A percentile compares a stretch with the other conserved stretches of the same genome.
These are phyloP conservation scores for Chymomyza caudatula DNA, from an alignment of 2,888 invertebrate species.

Conservation along the genomic window DNA sequence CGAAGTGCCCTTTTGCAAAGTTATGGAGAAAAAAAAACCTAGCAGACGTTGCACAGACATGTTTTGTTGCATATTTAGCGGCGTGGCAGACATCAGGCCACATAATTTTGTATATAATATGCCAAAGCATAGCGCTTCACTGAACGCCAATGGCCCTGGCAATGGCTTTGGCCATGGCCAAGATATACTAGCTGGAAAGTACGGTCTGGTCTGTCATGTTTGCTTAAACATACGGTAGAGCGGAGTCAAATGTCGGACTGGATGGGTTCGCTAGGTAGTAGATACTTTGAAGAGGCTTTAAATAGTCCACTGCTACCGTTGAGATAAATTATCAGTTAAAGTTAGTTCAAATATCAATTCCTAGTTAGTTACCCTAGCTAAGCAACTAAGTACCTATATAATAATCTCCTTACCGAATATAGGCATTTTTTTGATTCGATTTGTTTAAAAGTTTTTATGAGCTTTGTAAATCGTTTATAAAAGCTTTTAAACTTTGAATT, in stretches of 20 bases:
- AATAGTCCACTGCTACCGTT: too few species aligned
- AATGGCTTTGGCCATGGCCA: neutral
- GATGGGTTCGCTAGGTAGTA: neutral
- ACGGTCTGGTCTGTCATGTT: neutral
- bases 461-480: too few species aligned
- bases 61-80: conserved; percentile 8
- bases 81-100: neutral
- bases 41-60: conserved; percentile 9
- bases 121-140: neutral
- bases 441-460: too few species aligned
- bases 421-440: too few species aligned
- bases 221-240: neutral
- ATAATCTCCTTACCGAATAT: too few species aligned
- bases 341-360: too few species aligned
- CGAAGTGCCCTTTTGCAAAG: neutral
- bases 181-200: neutral
- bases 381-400: too few species aligned
- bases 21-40: neutral
- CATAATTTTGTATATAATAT: neutral
- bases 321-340: too few species aligned
- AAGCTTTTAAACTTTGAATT: too few species aligned
- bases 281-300: neutral
- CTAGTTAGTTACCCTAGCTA: too few species aligned
- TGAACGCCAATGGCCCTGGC: neutral
- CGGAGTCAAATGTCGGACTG: neutral